These are phyloP conservation scores for Catostylus mosaicus DNA, from an alignment of 30 jellyfish, hydroid and myxozoan species.

Conservation along the genomic window DNA sequence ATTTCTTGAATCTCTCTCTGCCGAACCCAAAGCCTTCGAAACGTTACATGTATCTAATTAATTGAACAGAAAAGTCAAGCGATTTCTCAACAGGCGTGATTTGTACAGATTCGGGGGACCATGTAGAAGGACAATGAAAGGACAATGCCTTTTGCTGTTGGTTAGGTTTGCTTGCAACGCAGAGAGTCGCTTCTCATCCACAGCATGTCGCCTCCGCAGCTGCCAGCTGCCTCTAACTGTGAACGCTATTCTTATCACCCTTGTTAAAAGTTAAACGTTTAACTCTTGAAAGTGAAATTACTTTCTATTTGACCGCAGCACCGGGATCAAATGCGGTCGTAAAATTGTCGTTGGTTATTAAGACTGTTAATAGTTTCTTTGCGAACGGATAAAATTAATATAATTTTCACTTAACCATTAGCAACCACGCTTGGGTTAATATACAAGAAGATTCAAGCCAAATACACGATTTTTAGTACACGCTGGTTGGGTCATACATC, in stretches of 20 bases:
- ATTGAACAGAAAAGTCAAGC: too few relatives aligned
- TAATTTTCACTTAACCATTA: slow-evolving; percentile 42
- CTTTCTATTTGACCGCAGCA: slow-evolving; percentile 18
- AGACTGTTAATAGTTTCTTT: slow-evolving; percentile 45
- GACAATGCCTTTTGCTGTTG: too few relatives aligned
- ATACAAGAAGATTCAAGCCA: slow-evolving; percentile 31
- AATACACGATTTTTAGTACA: slow-evolving; percentile 31
- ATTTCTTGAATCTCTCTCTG: too few relatives aligned
- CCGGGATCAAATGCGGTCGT: slow-evolving; percentile 19
- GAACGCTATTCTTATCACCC: not conserved
- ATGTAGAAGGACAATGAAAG: too few relatives aligned
- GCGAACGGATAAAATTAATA: slow-evolving; percentile 45
- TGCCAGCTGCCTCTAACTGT: not conserved
- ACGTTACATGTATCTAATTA: too few relatives aligned
- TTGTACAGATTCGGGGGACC: too few relatives aligned
- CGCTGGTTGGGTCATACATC: slow-evolving; percentile 68
- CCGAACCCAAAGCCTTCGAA: too few relatives aligned
- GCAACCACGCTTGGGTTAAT: slow-evolving; percentile 43
- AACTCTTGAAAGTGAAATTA: not conserved
- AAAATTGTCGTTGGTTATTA: slow-evolving; percentile 47
- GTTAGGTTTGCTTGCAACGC: not conserved
- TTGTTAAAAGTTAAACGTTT: not conserved
- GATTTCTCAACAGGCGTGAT: too few relatives aligned
- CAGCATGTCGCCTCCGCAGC: not conserved
- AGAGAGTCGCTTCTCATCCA: not conserved